phyloP scores from a whole-genome alignment of 2,797 vertebrate genomes.

The Bucorvus abyssinicus region DNA sequence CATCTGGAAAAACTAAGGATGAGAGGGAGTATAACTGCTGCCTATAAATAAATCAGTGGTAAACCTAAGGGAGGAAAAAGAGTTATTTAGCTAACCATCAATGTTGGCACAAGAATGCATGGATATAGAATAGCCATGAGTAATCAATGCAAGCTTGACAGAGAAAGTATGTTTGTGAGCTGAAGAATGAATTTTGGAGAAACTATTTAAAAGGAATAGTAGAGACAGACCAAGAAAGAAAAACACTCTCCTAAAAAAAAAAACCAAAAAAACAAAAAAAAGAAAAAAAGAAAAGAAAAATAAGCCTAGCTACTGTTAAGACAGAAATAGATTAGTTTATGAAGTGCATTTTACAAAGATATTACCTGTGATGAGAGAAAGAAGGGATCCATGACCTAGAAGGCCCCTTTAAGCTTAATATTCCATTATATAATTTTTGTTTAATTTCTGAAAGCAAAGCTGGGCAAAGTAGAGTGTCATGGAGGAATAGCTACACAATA shows the following conservation, averaged over 20 bases:
- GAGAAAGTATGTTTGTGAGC: neutral
- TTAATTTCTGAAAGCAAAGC: neutral
- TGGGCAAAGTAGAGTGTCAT: neutral
- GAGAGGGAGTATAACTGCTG: neutral
- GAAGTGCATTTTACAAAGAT: neutral
- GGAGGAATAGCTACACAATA: neutral
- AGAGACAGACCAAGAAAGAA: neutral
- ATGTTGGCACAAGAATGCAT: neutral
- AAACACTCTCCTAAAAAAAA: neutral
- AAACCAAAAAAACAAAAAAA: neutral
- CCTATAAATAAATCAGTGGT: neutral
- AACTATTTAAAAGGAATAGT: neutral
- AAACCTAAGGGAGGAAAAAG: neutral
- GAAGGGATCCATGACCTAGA: neutral
- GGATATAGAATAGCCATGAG: neutral
- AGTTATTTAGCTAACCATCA: neutral
- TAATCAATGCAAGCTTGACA: neutral
- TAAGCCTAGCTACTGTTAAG: rapidly evolving
- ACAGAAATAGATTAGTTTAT: neutral
- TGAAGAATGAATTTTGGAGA: neutral
- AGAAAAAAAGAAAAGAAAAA: rapidly evolving
- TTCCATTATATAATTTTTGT: neutral
- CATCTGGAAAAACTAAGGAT: neutral
- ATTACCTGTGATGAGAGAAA: neutral
- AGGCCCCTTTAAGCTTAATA: neutral